Evolutionary conservation across 2,113 vertebrate species (phyloP), one percentile per base, ranked within the genome.

Genomic region (Proteles cristata): DNA sequence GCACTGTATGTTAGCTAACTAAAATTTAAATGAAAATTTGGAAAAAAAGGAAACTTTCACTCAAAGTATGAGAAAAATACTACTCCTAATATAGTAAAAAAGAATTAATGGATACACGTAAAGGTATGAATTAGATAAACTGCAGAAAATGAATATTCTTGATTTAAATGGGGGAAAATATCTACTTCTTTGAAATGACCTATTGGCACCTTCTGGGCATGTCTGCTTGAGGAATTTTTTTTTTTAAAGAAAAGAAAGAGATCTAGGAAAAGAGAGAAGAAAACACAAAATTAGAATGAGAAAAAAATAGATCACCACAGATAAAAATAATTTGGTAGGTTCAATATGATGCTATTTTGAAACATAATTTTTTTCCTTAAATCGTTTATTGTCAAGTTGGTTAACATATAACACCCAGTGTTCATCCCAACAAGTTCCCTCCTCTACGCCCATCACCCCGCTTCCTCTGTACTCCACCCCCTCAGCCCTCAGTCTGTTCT

Each of bases 131-230:
- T 93, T 79, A 85, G 76, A 71, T 71, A 28, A 89, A 63, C 50
- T 84, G 88, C 2, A 90, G 31, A 91, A 96, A 84, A 58, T 58
- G 2, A 61, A 2, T 80, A 71, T 69, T 85, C 7, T 35, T 85
- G 19, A 91, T 35, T 82, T 73, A 80, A 88, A 68, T 7, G 9
- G 15, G 21, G 8, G 8, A 74, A 53, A 48, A 61, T 15, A 88
- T 95, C 65, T 96, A 71, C 63, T 93, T 58, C 31, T 96, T 73
- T 91, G 48, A 93, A 95, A 65, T 91, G 23, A 74, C 12, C 15
- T 48, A 76, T 48, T 85, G 26, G 23, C 21, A 95, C 79, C 63
- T 89, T 28, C n/a, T 85, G 16, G 73, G 45, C 11, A 77, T 48
- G 7, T 92, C 31, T 92, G 28, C 23, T 66, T 45, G 66, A 82